Conservation (phyloP, 1,140 invertebrate species). For the Nymphalis io region DNA sequence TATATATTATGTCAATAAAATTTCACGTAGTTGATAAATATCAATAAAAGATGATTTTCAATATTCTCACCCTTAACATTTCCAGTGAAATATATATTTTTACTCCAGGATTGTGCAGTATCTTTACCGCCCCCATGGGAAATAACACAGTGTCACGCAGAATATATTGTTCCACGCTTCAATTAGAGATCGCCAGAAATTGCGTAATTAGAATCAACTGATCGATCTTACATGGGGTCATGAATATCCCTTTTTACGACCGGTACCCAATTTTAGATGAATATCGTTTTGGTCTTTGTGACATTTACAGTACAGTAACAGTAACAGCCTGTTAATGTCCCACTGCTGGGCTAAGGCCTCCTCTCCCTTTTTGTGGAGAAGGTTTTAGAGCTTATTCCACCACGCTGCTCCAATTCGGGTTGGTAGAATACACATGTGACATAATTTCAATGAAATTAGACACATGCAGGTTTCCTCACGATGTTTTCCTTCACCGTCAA, state of each 20-base stretch:
- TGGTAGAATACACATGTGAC: too few species aligned
- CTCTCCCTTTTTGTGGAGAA: too few species aligned
- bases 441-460: too few species aligned
- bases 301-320: too few species aligned
- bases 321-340: too few species aligned
- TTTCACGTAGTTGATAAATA: too few species aligned
- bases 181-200: conserved; percentile 79
- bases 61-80: conserved; percentile 25
- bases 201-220: conserved; percentile 76
- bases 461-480: too few species aligned
- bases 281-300: conserved; percentile 23
- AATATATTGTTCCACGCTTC: conserved; percentile 72
- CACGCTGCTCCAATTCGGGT: too few species aligned
- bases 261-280: conserved; percentile 25
- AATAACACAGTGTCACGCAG: conserved; percentile 77
- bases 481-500: too few species aligned
- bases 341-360: too few species aligned
- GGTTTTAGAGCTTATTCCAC: too few species aligned
- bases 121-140: conserved; percentile 76
- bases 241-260: conserved; percentile 40
- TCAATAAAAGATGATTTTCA: conserved; percentile 2
- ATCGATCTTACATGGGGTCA: conserved; percentile 68
- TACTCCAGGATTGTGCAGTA: conserved; percentile 51
- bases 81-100: conserved; percentile 50
- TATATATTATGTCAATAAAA: conserved; percentile 3